Conservation (phyloP, 2,113 vertebrate species). For the Accipiter cooperii region DNA sequence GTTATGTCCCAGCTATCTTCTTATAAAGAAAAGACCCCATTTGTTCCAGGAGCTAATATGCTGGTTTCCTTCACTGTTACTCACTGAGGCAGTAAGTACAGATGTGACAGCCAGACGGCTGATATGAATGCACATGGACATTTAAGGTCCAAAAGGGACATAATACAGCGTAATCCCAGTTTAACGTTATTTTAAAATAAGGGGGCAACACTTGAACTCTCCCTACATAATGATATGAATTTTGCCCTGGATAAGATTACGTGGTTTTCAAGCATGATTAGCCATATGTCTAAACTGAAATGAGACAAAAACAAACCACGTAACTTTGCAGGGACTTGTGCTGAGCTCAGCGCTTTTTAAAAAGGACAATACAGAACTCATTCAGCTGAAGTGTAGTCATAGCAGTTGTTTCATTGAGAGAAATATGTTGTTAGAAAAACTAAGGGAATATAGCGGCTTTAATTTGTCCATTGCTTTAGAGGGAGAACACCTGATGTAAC, state of each 20-base stretch:
- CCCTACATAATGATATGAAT: conserved; percentile 18
- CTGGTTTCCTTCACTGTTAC: conserved; percentile 19
- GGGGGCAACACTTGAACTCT: conserved; percentile 47
- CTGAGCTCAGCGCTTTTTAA: conserved; percentile 4
- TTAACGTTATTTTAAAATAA: conserved; percentile 49
- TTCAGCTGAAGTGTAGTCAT: background rate
- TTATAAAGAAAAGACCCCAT: conserved; percentile 26
- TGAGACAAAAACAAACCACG: conserved; percentile 38
- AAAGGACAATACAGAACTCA: background rate
- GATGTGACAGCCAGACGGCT: conserved; percentile 38
- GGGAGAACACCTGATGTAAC: background rate
- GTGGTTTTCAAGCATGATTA: conserved; percentile 57
- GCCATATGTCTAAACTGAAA: conserved; percentile 56
- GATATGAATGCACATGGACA: conserved; percentile 46
- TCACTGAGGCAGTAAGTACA: conserved; percentile 22
- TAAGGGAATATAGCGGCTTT: background rate
- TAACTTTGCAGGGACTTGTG: background rate
- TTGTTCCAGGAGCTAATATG: conserved; percentile 44
- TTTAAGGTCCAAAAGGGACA: conserved; percentile 32
- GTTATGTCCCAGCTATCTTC: conserved; percentile 29
- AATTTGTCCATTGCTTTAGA: background rate
- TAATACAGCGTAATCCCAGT: conserved; percentile 34
- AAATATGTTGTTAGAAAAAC: background rate
- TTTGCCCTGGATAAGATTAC: conserved; percentile 59
- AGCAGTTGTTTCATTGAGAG: conserved; percentile 14